A percentile compares a stretch with the other conserved stretches of the same genome.
phyloP scores from a whole-genome alignment of 2,888 invertebrate species.

The Drosophila meridiana region DNA sequence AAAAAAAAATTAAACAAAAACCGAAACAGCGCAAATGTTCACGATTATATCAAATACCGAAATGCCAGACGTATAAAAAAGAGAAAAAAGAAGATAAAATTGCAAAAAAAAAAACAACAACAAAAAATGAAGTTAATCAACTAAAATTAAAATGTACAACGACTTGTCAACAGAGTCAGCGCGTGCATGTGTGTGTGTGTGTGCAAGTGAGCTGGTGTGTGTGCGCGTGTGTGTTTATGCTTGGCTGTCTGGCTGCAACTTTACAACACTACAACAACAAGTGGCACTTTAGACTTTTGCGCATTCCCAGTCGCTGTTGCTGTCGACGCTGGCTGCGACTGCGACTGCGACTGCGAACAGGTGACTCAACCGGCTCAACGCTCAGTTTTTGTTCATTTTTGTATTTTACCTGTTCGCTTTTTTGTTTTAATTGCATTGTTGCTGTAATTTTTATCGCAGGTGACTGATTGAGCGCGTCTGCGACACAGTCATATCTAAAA shows the following conservation, averaged over 20 bases:
- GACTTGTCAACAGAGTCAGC: conserved; percentile 65
- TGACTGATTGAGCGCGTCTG: conserved; percentile 75
- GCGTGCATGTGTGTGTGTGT: conserved; percentile 35
- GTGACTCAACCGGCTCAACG: conserved; percentile 74
- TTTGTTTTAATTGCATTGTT: conserved; percentile 43
- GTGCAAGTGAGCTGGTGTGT: conserved; percentile 22
- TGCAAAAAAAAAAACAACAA: conserved; percentile 40
- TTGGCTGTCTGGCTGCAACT: conserved; percentile 58
- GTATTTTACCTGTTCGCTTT: conserved; percentile 29
- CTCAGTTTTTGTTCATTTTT: conserved; percentile 32
- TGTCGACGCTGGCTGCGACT: conserved; percentile 25
- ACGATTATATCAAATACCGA: conserved; percentile 39
- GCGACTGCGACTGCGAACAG: conserved; percentile 50
- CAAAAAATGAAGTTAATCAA: conserved; percentile 66
- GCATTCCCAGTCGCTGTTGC: conserved; percentile 72
- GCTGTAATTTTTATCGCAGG: conserved; percentile 70
- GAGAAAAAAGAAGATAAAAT: conserved; percentile 10
- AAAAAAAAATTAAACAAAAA: conserved; percentile 3
- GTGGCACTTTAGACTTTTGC: conserved; percentile 80
- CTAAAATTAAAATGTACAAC: conserved; percentile 73
- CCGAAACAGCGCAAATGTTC: conserved; percentile 31
- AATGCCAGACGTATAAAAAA: conserved; percentile 45
- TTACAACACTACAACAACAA: conserved; percentile 61
- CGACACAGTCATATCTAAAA: conserved; percentile 41
- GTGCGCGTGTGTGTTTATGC: conserved; percentile 37